Evolutionary conservation across 2,113 vertebrate species (phyloP), one percentile per base, ranked within the genome.

Genomic region (Eudyptes chrysolophus): DNA sequence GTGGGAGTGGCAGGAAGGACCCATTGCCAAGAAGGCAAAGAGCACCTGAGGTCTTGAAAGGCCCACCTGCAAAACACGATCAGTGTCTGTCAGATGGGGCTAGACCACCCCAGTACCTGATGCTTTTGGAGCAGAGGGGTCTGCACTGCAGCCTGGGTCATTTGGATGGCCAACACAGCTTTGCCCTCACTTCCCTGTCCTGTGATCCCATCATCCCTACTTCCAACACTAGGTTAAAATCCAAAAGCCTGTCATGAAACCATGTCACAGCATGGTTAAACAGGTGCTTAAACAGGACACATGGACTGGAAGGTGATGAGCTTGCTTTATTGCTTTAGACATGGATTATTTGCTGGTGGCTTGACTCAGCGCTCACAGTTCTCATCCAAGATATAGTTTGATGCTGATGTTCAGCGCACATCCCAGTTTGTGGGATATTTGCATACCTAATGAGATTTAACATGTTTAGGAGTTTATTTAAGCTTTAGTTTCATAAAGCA

Each of bases 181-280:
- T 66, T 68, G 79, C 19, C 52, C 65, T 90, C 46, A 25, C 1
- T 4, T 26, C 65, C 36, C 44, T 84, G 84, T 8, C 34, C 42
- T 69, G 5, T 12, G 29, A 44, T 70, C 36, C 19, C 60, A 58
- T 14, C 10, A 4, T 75, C 61, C 48, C 69, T 75, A 0, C 57
- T 68, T 78, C 65, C 0, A 4, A 55, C 36, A 3, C 61, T 20
- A 22, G 26, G 61, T 62, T 46, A 78, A 68, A 89, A 82, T 44
- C 69, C 58, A 64, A 74, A 72, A 60, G 16, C 38, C 34, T 77
- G 46, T 61, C 85, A 57, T 12, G 34, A 84, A 92, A 48, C 61
- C 0, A 0, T 84, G 90, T 60, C 81, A 60, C 0, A 1, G 55
- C 89, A 64, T 0, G 1, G 61, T 82, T 46, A 87, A 78, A 62